phyloP scores from a whole-genome alignment of 2,113 vertebrate species.

The Saguinus imperator region DNA sequence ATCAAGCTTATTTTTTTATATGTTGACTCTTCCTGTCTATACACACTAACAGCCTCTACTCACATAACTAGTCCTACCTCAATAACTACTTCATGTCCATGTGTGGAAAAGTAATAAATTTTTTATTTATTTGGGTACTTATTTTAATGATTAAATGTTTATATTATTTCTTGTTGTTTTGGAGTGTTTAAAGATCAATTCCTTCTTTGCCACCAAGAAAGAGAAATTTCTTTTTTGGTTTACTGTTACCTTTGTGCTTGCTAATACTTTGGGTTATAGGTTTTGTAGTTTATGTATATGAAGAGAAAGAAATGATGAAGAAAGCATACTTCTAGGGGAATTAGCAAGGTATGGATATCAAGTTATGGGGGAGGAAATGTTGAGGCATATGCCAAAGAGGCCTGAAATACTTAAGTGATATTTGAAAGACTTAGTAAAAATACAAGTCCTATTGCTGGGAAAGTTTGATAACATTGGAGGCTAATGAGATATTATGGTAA shows the following conservation, averaged over 20 bases:
- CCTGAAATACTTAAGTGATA: background rate
- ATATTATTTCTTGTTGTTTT: background rate
- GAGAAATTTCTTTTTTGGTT: background rate
- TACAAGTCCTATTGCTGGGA: background rate
- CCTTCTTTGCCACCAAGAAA: background rate
- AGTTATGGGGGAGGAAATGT: background rate
- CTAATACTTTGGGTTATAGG: background rate
- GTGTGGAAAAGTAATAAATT: background rate
- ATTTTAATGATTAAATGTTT: background rate
- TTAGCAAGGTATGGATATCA: background rate
- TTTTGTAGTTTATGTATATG: background rate
- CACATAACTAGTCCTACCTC: background rate
- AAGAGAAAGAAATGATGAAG: background rate
- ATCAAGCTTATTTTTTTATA: background rate
- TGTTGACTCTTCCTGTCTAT: background rate
- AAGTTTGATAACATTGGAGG: background rate
- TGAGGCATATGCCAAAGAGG: background rate
- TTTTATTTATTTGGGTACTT: background rate
- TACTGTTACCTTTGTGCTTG: background rate
- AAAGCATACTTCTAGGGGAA: background rate
- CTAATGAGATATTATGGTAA: background rate
- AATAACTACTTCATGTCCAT: background rate
- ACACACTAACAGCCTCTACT: background rate
- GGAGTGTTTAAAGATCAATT: background rate
- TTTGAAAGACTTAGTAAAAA: background rate